These are phyloP conservation scores for Progne subis DNA, from an alignment of 2,113 vertebrate genomes.

Conservation along the genomic window DNA sequence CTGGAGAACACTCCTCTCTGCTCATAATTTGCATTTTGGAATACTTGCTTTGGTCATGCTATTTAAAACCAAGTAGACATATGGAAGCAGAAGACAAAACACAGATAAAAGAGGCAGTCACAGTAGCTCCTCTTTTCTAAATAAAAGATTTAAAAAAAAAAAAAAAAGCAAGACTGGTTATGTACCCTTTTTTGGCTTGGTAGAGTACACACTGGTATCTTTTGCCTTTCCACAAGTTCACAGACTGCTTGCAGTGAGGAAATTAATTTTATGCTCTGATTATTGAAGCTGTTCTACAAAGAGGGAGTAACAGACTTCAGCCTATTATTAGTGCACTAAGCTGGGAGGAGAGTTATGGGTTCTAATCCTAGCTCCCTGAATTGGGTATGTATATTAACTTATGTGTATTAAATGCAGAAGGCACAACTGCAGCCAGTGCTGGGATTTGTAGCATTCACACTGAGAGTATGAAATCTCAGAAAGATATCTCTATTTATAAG, in stretches of 20 bases:
- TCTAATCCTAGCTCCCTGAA: not conserved
- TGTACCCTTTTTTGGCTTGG: not conserved
- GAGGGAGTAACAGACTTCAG: not conserved
- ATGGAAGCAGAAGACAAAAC: not conserved
- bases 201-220: not conserved
- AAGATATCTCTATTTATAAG: not conserved
- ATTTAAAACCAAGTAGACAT: not conserved
- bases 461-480: not conserved
- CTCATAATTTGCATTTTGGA: not conserved
- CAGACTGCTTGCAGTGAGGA: not conserved
- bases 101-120: not conserved
- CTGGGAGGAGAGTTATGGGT: not conserved
- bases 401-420: not conserved
- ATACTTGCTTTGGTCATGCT: not conserved
- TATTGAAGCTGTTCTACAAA: not conserved
- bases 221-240: not conserved
- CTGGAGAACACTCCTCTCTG: not conserved
- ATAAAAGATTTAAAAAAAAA: not conserved
- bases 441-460: not conserved
- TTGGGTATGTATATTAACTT: not conserved
- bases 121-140: not conserved
- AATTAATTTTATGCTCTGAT: slow-evolving; percentile 29
- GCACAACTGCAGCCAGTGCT: not conserved
- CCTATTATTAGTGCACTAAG: not conserved
- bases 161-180: not conserved